Base-by-base conservation (phyloP, 2,888 invertebrate species). In the Phragmatobia fuliginosa region DNA sequence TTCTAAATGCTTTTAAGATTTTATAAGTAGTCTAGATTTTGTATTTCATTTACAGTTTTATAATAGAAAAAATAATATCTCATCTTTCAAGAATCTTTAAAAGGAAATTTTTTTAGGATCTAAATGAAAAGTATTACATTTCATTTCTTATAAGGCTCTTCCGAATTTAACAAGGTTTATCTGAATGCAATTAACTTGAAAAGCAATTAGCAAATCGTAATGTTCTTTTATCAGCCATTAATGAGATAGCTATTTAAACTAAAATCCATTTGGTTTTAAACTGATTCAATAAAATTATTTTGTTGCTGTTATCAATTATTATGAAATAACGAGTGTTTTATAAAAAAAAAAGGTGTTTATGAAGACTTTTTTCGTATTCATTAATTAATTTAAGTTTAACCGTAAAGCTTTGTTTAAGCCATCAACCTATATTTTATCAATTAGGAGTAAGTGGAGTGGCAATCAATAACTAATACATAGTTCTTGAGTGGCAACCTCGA, bases 171-270 rank as follows among this genome's bases (percentile, higher is more conserved):
- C 33, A 63, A 68, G 62, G 76, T 64, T 69, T 49, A 41, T 56
- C 52, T 56, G 66, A 60, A 73, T 63, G 73, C 68, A 41, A 62
- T 62, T 62, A 79, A 79, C 79, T 76, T 76, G 67, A 31, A 73
- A 76, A 76, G 76, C 73, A 70, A 77, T 77, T 77, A 77, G 71
- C 79, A 73, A 70, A 73, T 73, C 76, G 70, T 76, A 71, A 63
- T 66, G 76, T 73, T 66, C 68, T 56, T 77, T 76, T 63, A 76
- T 76, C 67, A 79, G 31, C 73, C 79, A 76, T 76, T 71, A 79
- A 68, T 59, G 61, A 36, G 21, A 25, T 63, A 73, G 67, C 38
- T 79, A 72, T 63, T 59, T 41, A 49, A 71, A 76, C 71, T 45
- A 76, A 72, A 66, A 66, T 31, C 68, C 65, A 66, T 70, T 75